phyloP scores from a whole-genome alignment of 2,888 invertebrate species.

The Eupithecia vulgata region DNA sequence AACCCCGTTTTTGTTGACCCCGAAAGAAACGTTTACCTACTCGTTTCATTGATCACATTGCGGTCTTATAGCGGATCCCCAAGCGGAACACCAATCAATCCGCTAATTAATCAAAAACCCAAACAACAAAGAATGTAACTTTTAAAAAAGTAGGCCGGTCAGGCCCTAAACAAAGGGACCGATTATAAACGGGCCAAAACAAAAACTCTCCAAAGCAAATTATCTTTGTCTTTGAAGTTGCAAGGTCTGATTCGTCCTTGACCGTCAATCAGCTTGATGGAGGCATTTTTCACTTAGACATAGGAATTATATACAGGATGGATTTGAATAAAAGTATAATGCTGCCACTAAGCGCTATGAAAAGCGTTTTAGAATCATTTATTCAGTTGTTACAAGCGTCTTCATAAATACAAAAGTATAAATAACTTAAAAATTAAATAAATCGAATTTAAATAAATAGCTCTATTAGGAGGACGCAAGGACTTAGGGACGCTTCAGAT shows the following conservation, averaged over 20 bases:
- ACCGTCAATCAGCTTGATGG: conserved; percentile 47
- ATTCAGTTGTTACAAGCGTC: too few species aligned
- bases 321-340: not conserved
- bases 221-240: conserved; percentile 44
- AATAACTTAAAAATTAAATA: too few species aligned
- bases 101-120: conserved; percentile 8
- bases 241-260: conserved; percentile 44
- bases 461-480: too few species aligned
- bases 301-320: not conserved
- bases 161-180: conserved; percentile 39
- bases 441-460: too few species aligned
- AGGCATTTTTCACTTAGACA: conserved; percentile 29
- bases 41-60: not conserved
- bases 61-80: not conserved
- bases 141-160: conserved; percentile 22
- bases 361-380: too few species aligned
- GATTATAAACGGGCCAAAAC: conserved; percentile 45
- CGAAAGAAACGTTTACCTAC: not conserved
- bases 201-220: conserved; percentile 51
- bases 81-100: conserved; percentile 9
- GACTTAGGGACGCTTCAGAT: too few species aligned
- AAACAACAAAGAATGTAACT: conserved; percentile 20
- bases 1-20: not conserved
- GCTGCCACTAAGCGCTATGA: not conserved
- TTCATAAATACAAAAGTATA: too few species aligned